Evolutionary conservation across 2,113 vertebrate species (phyloP), one percentile per base, ranked within the genome.

Genomic region (Mungos mungo): DNA sequence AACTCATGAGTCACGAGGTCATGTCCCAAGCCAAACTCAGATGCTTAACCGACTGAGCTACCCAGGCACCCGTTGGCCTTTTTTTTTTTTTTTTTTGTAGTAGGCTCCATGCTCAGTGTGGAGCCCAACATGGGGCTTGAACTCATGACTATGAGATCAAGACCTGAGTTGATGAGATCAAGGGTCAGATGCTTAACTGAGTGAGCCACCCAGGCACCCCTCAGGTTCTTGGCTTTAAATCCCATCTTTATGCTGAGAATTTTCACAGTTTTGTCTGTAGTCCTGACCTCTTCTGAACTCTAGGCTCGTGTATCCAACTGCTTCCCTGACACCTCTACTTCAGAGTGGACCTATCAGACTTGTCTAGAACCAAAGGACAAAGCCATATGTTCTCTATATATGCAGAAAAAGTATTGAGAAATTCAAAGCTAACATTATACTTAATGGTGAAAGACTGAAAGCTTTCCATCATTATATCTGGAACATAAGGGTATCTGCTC

Each of bases 211-310:
- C 27, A 31, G 63, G 27, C 11, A 25, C 27, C 12, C 63, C 63
- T 60, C 21, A 65, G 41, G 72, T 76, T 94, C 65, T 86, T 86
- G 72, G 52, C 41, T 80, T 90, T 96, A 90, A 96, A 65, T 90
- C 8, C 12, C 41, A 63, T 71, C 38, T 93, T 68, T 90, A 50
- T 71, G 38, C 71, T 90, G 52, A 90, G 29, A 85, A 35, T 83
- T 85, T 84, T 96, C 33, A 96, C 80, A 60, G 69, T 93, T 83
- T 76, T 83, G 13, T 88, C 35, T 88, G 57, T 83, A 66, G 57
- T 76, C 18, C 4, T 93, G 84, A 93, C 57, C 57, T 38, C 81
- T 83, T 88, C 47, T 76, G 57, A 93, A 76, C 19, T 4, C 13
- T 45, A 81, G n/a, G 88, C 23, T 92, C 45, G 29, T 47, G 16